Conservation (phyloP, 2,888 invertebrate species). For the Salpingus planirostris region DNA sequence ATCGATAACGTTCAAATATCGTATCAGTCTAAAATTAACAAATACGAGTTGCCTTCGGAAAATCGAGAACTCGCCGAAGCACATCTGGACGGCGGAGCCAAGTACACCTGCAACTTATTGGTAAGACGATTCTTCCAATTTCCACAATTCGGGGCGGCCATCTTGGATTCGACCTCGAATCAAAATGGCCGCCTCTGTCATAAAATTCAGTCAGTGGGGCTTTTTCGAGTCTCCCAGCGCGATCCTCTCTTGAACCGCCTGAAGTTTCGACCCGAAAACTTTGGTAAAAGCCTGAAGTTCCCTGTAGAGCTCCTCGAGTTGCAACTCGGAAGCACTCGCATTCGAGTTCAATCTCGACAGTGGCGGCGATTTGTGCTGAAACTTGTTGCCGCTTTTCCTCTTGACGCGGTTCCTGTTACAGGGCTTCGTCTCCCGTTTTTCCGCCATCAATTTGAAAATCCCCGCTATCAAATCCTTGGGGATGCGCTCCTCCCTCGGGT, state of each 20-base stretch:
- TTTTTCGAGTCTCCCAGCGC: no score
- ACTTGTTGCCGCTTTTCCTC: constrained; percentile 25
- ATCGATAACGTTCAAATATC: constrained; percentile 55
- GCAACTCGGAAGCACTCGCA: constrained; percentile 13
- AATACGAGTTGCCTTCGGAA: constrained; percentile 49
- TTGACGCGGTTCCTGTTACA: constrained; percentile 44
- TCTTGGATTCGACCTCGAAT: neutral
- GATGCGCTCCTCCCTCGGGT: constrained; percentile 69
- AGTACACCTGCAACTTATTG: constrained; percentile 57
- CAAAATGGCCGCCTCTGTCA: no score
- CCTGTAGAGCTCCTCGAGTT: constrained; percentile 26
- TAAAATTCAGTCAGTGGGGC: no score
- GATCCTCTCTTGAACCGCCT: no score
- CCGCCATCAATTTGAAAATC: constrained; percentile 65
- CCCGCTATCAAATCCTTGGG: constrained; percentile 67
- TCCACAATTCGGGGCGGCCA: neutral
- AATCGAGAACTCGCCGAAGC: constrained; percentile 41
- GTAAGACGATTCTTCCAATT: constrained; percentile 42
- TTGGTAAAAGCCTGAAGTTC: constrained; percentile 25
- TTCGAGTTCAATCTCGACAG: constrained; percentile 23
- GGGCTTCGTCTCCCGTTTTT: constrained; percentile 50
- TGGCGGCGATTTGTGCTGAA: constrained; percentile 15
- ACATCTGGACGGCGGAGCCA: constrained; percentile 55
- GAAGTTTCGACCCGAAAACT: constrained; percentile 25
- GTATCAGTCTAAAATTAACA: constrained; percentile 59